These are phyloP conservation scores for Stercorarius parasiticus DNA, from an alignment of 2,113 vertebrate genomes.

Conservation along the genomic window DNA sequence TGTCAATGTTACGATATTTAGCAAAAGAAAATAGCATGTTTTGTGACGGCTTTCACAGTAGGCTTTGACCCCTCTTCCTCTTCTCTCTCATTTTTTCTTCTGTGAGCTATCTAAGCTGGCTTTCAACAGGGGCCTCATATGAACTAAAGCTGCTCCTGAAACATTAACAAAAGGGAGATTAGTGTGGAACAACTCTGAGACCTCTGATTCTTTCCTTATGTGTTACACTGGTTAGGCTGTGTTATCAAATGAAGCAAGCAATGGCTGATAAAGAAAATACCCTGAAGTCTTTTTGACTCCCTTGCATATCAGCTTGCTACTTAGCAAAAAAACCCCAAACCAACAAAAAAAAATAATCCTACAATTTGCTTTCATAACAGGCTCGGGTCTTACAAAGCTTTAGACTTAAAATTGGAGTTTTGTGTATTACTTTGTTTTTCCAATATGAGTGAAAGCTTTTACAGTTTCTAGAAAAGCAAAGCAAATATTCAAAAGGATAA, in stretches of 20 bases:
- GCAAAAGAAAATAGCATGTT: background rate
- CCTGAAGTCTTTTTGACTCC: background rate
- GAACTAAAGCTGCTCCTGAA: background rate
- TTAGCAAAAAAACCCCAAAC: background rate
- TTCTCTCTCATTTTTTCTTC: background rate
- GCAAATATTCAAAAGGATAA: background rate
- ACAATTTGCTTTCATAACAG: background rate
- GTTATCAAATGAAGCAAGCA: background rate
- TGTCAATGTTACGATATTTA: background rate
- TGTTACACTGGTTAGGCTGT: background rate
- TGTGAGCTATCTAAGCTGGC: background rate
- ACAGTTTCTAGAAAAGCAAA: background rate
- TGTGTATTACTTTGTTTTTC: background rate
- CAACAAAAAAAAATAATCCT: background rate
- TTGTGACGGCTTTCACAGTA: background rate
- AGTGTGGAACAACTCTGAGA: background rate
- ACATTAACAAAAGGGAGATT: background rate
- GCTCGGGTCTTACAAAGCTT: background rate
- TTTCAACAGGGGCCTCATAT: background rate
- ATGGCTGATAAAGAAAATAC: slow-evolving; percentile 1
- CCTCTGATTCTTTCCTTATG: background rate
- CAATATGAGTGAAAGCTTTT: background rate
- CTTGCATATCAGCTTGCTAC: background rate
- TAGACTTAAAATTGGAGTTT: background rate
- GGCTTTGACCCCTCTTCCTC: background rate